Evolutionary conservation across 2,113 vertebrate species (phyloP).

Genomic region (Sinocyclocheilus grahami): DNA sequence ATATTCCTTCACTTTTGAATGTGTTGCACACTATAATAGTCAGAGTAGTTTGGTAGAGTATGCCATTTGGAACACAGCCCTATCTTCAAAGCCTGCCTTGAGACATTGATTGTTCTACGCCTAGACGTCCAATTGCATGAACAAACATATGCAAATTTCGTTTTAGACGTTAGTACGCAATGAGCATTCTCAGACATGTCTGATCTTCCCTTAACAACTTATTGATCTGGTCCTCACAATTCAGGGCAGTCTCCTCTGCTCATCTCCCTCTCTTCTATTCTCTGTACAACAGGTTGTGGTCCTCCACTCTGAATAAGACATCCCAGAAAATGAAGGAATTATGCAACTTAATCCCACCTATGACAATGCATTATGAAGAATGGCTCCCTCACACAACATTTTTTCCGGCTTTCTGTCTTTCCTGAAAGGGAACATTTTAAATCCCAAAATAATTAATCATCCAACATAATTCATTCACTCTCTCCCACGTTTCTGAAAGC

Average conservation of each 20-base stretch:
- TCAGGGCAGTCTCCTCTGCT: constrained; percentile 63
- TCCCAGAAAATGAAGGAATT: constrained; percentile 70
- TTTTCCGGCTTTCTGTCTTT: constrained; percentile 53
- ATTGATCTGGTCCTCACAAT: constrained; percentile 77
- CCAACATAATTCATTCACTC: constrained; percentile 30
- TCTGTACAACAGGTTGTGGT: constrained; percentile 68
- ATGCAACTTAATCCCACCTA: constrained; percentile 72
- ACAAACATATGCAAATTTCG: constrained; percentile 31
- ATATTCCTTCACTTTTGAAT: no score
- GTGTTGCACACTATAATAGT: no score
- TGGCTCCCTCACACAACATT: constrained; percentile 6
- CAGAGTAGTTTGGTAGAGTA: neutral
- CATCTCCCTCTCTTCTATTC: constrained; percentile 49
- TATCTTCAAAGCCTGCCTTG: neutral
- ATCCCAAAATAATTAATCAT: constrained; percentile 23
- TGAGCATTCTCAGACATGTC: constrained; percentile 62
- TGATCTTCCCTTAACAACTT: constrained; percentile 70
- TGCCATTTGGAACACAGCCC: neutral
- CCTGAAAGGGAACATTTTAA: constrained; percentile 63
- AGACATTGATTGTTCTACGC: constrained; percentile 1
- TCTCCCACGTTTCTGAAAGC: constrained; percentile 17
- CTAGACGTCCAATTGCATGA: neutral
- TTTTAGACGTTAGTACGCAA: constrained; percentile 58
- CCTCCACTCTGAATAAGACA: constrained; percentile 50
- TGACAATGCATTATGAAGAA: constrained; percentile 70